Conservation (phyloP, 2,113 vertebrate genomes). For the Sterrhoptilus dennistouni region DNA sequence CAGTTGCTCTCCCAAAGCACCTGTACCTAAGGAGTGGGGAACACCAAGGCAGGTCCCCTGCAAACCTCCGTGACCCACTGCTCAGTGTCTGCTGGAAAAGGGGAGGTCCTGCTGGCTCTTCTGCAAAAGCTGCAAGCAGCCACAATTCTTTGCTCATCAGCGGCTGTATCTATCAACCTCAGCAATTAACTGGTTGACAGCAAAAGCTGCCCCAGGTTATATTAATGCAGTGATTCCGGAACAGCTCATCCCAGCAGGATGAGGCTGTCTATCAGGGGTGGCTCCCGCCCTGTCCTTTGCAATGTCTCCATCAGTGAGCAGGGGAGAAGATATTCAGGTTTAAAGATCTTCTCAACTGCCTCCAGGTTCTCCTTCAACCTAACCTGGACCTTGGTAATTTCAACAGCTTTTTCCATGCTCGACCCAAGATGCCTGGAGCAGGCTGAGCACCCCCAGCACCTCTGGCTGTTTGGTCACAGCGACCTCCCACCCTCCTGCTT, state of each 20-base stretch:
- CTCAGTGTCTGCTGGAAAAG: not conserved
- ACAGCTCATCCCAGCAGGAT: not conserved
- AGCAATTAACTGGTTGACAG: slow-evolving; percentile 21
- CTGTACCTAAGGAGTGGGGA: not conserved
- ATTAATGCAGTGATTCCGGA: not conserved
- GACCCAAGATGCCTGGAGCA: rapidly evolving
- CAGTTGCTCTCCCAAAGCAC: not conserved
- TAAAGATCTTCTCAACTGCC: not conserved
- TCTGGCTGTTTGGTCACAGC: rapidly evolving
- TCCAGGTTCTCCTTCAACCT: not conserved
- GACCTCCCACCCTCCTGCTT: not conserved
- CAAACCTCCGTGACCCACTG: not conserved
- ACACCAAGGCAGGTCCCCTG: not conserved
- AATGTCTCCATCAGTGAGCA: not conserved
- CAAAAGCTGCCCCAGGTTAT: slow-evolving; percentile 27
- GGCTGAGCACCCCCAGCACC: not conserved
- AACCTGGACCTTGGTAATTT: not conserved
- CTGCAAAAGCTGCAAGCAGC: not conserved
- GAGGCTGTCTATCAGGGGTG: not conserved
- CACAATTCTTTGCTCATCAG: not conserved
- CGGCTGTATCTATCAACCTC: not conserved
- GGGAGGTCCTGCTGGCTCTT: not conserved
- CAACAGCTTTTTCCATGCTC: rapidly evolving
- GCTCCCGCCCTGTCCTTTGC: not conserved
- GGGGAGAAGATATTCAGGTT: not conserved